Conservation (phyloP, 2,888 invertebrate species). For the Xestia c-nigrum region DNA sequence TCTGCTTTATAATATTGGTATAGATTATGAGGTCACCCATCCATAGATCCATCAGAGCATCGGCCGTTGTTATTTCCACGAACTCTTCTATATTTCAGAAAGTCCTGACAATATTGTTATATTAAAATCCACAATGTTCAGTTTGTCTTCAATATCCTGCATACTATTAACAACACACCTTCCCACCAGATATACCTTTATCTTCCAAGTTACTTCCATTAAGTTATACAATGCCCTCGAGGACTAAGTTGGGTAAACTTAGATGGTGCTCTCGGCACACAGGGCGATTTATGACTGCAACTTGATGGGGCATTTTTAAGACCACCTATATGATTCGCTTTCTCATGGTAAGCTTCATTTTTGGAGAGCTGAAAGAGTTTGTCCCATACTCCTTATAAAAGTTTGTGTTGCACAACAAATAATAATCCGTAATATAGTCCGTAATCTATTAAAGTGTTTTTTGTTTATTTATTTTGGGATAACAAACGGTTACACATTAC, state of each 20-base stretch:
- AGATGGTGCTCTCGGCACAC: conserved; percentile 62
- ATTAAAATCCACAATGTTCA: not conserved
- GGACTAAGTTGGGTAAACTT: conserved; percentile 66
- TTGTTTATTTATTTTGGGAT: too few species aligned
- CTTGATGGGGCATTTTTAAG: conserved; percentile 47
- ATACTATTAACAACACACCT: conserved; percentile 26
- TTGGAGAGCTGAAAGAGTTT: not conserved
- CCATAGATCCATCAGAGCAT: too few species aligned
- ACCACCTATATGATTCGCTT: conserved; percentile 2
- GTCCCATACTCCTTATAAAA: not conserved
- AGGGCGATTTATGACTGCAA: conserved; percentile 70
- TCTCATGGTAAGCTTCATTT: conserved; percentile 16
- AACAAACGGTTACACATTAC: too few species aligned
- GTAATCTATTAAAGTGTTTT: too few species aligned
- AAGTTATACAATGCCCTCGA: conserved; percentile 66
- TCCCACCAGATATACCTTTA: conserved; percentile 38
- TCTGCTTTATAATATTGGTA: too few species aligned
- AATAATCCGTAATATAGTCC: too few species aligned
- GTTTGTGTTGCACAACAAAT: not conserved
- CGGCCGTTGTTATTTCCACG: not conserved
- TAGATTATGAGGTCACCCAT: too few species aligned
- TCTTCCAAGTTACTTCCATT: conserved; percentile 56
- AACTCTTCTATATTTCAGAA: not conserved
- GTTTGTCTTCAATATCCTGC: not conserved
- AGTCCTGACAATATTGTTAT: not conserved